These are phyloP conservation scores for Pandion haliaetus DNA, from an alignment of 2,113 vertebrate species.

Conservation along the genomic window DNA sequence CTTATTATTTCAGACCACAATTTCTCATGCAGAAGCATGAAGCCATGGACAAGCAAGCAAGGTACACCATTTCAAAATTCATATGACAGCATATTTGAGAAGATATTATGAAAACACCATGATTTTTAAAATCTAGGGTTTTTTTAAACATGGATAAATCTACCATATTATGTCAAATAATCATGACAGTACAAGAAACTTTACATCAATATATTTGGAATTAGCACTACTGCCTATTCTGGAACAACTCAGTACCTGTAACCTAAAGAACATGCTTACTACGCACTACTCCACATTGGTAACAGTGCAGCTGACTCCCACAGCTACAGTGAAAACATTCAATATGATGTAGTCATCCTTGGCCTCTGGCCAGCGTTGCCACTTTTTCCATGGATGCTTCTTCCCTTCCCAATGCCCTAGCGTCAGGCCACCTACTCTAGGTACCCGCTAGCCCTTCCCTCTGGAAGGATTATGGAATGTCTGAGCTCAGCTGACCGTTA, in stretches of 20 bases:
- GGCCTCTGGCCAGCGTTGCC: rapidly evolving
- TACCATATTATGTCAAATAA: not conserved
- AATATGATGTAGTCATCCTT: too few species aligned
- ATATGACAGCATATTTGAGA: not conserved
- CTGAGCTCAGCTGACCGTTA: too few species aligned
- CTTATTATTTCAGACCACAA: not conserved
- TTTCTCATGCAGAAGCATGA: not conserved
- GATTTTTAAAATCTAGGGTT: not conserved
- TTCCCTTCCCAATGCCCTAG: too few species aligned
- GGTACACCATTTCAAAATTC: not conserved
- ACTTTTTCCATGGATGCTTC: not conserved
- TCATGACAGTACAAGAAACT: not conserved
- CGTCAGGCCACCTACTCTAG: too few species aligned
- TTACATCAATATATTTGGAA: not conserved
- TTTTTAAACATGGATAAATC: not conserved
- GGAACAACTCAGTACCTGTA: not conserved
- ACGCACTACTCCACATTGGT: not conserved
- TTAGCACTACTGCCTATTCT: not conserved
- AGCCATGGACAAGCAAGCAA: not conserved
- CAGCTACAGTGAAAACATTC: not conserved
- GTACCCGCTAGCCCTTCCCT: too few species aligned
- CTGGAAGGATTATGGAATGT: too few species aligned
- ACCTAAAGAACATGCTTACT: not conserved
- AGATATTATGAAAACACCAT: not conserved
- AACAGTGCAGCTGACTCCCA: not conserved